Evolutionary conservation across 2,797 vertebrate species (phyloP), one percentile per base, ranked within the genome.

Genomic region (Diplodus sargus): DNA sequence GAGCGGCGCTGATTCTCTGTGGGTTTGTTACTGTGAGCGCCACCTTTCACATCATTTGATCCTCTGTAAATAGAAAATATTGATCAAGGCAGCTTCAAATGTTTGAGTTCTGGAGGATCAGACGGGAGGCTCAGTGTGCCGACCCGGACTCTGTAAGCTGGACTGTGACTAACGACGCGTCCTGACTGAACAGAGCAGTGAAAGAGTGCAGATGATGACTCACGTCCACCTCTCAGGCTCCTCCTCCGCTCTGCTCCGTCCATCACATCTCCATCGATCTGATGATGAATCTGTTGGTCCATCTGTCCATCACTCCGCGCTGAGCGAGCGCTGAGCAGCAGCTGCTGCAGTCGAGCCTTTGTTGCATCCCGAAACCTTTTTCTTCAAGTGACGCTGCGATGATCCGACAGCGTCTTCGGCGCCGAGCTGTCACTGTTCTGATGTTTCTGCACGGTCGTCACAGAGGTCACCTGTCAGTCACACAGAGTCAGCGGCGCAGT

Each of bases 241-340:
- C 56, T 77, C 80, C 47, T 76, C 64, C 47, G 69, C 69, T 79
- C 28, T 59, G 39, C 25, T 70, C 74, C 66, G 42, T 51, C 77
- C 48, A 17, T 71, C 71, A 83, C 54, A 72, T 72, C 74, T 81
- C 25, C 63, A 69, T 76, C 42, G 71, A 78, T 81, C 74, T 78
- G 78, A 48, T 62, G 49, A 51, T 47, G 10, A 57, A 57, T 81
- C 60, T 84, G 70, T 49, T 67, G 34, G 20, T 58, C 74, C 78
- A 23, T 70, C 65, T 52, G 61, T 62, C 65, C 25, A 0, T 70
- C 49, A 11, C 56, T 48, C 25, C 56, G 7, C 66, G 4, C 70
- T 2, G 20, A 57, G n/a, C 47, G 9, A 4, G 22, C 3, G 30
- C 57, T 16, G 56, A 49, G 25, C 42, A 42, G 18, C 22, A 12